Percentiles rank a stretch among this genome's conserved stretches.
Evolutionary conservation across 2,113 vertebrate species (phyloP).

Genomic region (Boulengeromyrus knoepffleri): DNA sequence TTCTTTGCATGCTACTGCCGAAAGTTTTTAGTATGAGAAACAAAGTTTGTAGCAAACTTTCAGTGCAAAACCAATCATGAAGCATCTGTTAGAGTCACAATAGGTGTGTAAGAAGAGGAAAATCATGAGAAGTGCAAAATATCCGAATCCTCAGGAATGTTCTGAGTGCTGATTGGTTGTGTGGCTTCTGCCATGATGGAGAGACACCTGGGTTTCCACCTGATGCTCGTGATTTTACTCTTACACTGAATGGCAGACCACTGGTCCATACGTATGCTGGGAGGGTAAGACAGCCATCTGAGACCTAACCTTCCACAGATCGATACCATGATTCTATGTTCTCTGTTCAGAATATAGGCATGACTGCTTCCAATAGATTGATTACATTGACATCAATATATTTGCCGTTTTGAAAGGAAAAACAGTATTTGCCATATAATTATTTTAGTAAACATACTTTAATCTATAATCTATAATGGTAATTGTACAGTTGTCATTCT

Average conservation of each 20-base stretch:
- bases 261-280: not conserved
- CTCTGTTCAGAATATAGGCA: not conserved
- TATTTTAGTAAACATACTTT: not conserved
- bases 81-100: slow-evolving; percentile 73
- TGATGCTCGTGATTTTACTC: slow-evolving; percentile 35
- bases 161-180: slow-evolving; percentile 85
- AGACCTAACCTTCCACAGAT: not conserved
- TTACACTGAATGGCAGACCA: slow-evolving; percentile 30
- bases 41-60: not conserved
- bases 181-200: not conserved
- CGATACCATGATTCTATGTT: not conserved
- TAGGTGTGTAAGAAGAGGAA: slow-evolving; percentile 90
- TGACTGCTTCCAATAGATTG: not conserved
- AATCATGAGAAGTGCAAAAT: slow-evolving; percentile 93
- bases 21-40: not conserved
- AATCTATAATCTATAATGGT: not conserved
- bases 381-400: not conserved
- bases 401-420: not conserved
- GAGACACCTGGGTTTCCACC: not conserved
- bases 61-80: slow-evolving; percentile 62
- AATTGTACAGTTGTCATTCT: not conserved
- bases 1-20: not conserved
- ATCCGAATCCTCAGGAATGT: slow-evolving; percentile 82
- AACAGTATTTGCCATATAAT: not conserved
- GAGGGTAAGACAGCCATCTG: not conserved